These are phyloP conservation scores for Daboia siamensis DNA, from an alignment of 2,113 vertebrate species.

Conservation along the genomic window DNA sequence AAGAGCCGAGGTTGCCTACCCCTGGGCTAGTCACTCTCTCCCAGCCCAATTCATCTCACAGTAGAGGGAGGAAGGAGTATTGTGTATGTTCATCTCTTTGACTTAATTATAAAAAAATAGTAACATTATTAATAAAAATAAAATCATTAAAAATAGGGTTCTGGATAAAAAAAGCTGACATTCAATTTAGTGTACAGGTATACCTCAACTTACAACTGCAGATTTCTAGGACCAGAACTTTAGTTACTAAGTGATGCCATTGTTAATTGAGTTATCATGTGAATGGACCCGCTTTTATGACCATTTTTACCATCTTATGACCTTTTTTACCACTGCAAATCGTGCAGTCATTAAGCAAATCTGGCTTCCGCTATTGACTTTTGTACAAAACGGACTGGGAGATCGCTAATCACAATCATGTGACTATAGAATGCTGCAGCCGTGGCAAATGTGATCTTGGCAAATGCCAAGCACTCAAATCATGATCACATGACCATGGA, in stretches of 20 bases:
- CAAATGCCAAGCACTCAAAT: not conserved
- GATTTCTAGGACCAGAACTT: not conserved
- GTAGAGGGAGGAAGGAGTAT: not conserved
- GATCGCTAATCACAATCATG: not conserved
- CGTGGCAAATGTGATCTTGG: not conserved
- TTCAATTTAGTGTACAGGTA: not conserved
- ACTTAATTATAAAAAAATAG: not conserved
- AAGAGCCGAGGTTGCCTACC: too few relatives aligned
- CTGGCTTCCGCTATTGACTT: not conserved
- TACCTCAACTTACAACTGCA: not conserved
- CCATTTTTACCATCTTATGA: not conserved
- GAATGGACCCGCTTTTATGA: not conserved
- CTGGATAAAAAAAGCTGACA: not conserved
- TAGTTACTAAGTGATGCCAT: not conserved
- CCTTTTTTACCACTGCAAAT: not conserved
- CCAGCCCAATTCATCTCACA: not conserved
- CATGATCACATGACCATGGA: not conserved
- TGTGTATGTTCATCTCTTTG: not conserved
- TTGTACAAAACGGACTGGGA: not conserved
- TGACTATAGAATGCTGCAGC: not conserved
- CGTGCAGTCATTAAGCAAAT: not conserved
- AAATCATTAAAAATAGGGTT: not conserved
- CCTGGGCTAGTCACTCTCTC: not conserved
- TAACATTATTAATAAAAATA: not conserved
- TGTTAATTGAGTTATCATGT: not conserved